Conservation (phyloP, 2,888 invertebrate genomes). For the Apamea sordens region DNA sequence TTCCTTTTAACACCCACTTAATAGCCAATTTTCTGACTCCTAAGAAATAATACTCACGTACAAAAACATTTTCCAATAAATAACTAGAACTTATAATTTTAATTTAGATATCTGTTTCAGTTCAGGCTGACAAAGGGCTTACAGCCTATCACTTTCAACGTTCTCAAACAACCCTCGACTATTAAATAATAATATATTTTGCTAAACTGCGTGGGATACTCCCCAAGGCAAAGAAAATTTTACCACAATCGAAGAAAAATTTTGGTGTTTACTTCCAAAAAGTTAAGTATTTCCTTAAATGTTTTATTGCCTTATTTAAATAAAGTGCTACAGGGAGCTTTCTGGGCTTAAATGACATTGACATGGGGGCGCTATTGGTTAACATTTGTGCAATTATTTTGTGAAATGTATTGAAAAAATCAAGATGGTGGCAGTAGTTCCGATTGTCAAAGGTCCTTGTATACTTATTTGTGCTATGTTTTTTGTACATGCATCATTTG, state of each 20-base stretch:
- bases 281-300: not conserved
- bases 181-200: constrained; percentile 36
- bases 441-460: too few relatives aligned
- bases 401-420: not conserved
- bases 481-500: not conserved
- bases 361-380: not conserved
- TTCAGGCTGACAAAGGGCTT: constrained; percentile 42
- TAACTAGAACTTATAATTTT: constrained; percentile 14
- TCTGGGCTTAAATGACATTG: not conserved
- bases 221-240: not conserved
- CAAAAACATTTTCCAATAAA: constrained; percentile 33
- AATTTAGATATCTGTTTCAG: constrained; percentile 42
- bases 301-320: not conserved
- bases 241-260: constrained; percentile 1
- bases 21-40: constrained; percentile 26
- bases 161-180: constrained; percentile 34
- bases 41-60: not conserved
- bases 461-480: too few relatives aligned
- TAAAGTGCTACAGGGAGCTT: not conserved
- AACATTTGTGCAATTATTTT: not conserved
- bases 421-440: too few relatives aligned
- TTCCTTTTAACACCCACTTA: constrained; percentile 15
- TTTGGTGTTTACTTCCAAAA: not conserved
- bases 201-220: constrained; percentile 1
- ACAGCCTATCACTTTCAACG: constrained; percentile 47